Base-by-base conservation (phyloP, 1,140 invertebrate species). In the Probaryconus sp. region DNA sequence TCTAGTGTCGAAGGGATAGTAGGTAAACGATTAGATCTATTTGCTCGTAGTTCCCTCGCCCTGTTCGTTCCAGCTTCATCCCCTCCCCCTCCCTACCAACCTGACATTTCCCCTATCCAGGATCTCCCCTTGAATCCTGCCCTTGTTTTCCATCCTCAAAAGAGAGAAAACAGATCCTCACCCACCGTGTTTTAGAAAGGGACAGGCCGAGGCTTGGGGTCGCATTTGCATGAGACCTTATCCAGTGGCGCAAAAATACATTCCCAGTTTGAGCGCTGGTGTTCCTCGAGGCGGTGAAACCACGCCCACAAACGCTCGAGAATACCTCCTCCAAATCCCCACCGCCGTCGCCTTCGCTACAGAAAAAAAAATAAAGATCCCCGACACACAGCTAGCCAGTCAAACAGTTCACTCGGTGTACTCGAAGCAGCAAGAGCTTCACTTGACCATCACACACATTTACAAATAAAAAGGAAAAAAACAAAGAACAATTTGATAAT, bases 331-430 rank as follows among this genome's bases (percentile, higher is more conserved):
- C 45, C 30, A 11, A 17, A 11, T 21, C 10, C 58, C 31, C 61
- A 70, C 37, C 68, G 37, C 67, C 42, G 30, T 9, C 5, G 17
- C 5, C 17, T 20, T 24, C 40, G 18, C 18, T 33, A 14, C 53
- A 42, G 10, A 30, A 40, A 16, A 78, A 81, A 84, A 84, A 70
- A 79, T 43, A 64, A 84, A 84, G 81, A 83, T 83, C 35, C 79
- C 67, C 65, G 35, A 50, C 73, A 38, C 38, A 38, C 70, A 45
- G 28, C 53, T 31, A 58, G 61, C 70, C 77, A 77, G 60, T 81
- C 75, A 77, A 72, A 79, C 83, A 87, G 85, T 87, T 78, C 72
- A 79, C 80, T 83, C 82, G 76, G 83, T 79, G 85, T 84, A 78
- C 81, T 86, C 81, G 83, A 75, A 71, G 63, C 33, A 79, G 65